Evolutionary conservation across 1,140 invertebrate species (phyloP), one percentile per base, ranked within the genome.

Genomic region (Bradynema listronoti): DNA sequence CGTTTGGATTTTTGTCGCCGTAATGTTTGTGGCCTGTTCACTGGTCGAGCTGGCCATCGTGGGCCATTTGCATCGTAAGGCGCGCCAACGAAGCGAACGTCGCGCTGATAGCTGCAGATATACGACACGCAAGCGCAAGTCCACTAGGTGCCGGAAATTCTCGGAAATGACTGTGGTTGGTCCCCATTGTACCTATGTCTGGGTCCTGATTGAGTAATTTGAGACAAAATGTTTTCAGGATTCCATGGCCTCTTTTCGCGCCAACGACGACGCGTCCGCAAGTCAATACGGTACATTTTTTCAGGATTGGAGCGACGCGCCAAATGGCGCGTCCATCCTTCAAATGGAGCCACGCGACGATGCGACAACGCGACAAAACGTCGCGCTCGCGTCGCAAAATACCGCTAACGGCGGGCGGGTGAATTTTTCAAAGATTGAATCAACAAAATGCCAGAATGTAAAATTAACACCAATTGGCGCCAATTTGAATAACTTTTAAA

Each of bases 1-100:
- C 36, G 50, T 66, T 32, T 66, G 65, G 65, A 54, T 66, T 19
- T 69, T 62, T 56, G 43, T 60, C 5, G 43, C 54, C 7, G 39
- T 49, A 41, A 27, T 49, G 16, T 68, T 68, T 41, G 56, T 68
- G 22, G 53, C 43, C 5, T 42, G 25, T 19, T 59, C 66, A n/a
- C 32, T 68, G 25, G 41, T 68, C 14, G 66, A 68, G 41, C 54
- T 68, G 11, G 66, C 66, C 6, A 65, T 68, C 42, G 66, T 68
- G 27, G 66, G 66, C 11, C 66, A 68, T 58, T 46, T 68, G 14
- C 69, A 68, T 46, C 32, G 61, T 19, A 24, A 19, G 9, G 55
- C 47, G 4, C 36, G 36, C 11, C 36, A 47, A n/a, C 7, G 45
- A n/a, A n/a, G n/a, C n/a, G n/a, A n/a, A 47, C 45, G 19, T 9